Base-by-base conservation (phyloP, 2,888 invertebrate genomes). In the Eilema depressum region DNA sequence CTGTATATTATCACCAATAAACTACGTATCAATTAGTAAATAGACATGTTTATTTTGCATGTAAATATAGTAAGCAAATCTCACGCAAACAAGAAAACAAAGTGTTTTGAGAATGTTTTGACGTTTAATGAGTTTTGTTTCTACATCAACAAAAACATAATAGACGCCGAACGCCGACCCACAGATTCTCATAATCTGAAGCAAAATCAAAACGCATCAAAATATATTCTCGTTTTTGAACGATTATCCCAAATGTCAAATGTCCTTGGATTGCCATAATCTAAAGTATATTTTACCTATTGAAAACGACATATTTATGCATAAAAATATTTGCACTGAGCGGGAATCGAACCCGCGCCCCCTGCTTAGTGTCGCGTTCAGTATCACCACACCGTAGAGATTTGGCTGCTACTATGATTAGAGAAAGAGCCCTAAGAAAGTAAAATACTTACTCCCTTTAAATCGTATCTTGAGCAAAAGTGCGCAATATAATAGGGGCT, bases 41-140 rank as follows among this genome's bases (percentile, higher is more conserved):
- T 68, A 66, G 12, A 74, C 73, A 82, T 76, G 62, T 74, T 75
- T 78, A 69, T 79, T 82, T 74, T 72, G 63, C 47, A 53, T 37
- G 62, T 70, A 68, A 65, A 71, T 75, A 79, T 66, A 67, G 69
- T 64, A 70, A 69, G 59, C 66, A 17, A 47, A 64, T 37, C 70
- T 56, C n/a, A 61, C 37, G 41, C 59, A 66, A 47, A 59, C 60
- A 61, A 61, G 60, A 53, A 30, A 53, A 53, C 53, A 53, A 47
- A n/a, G n/a, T n/a, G n/a, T n/a, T n/a, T n/a, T n/a, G n/a, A n/a
- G n/a, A n/a, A 53, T 77, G 76, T 77, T 77, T 74, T 83, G 81
- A 81, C 73, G 64, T 74, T 64, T 25, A 10, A 2, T 17, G 41
- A 75, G 81, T 81, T 76, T 78, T 57, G 72, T 81, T 82, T 20